Base-by-base conservation (phyloP, 2,797 vertebrate species). In the Leptatherina wallacei region DNA sequence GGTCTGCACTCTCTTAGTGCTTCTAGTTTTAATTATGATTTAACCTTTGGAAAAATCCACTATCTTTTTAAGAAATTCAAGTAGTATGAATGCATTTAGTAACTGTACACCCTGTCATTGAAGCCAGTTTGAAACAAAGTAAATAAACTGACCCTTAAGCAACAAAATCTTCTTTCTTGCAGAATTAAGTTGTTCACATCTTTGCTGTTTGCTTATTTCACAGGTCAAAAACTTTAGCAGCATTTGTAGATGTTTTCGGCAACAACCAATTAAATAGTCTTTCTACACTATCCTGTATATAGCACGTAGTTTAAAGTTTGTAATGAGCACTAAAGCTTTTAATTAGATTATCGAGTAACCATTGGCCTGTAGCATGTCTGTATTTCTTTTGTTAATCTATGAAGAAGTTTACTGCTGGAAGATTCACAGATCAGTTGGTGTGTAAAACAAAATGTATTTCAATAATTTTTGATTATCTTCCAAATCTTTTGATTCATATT, bases 321-420 rank as follows among this genome's bases (percentile, higher is more conserved):
- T 71, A 61, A 72, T 77, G 80, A 65, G 56, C 69, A 29, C 51
- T 71, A 52, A 65, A 49, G 22, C 63, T 77, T 64, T 22, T 76
- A 66, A 77, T 88, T 78, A 77, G 61, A 61, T 60, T 73, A 82
- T 73, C 49, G 77, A 82, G 76, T 54, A 2, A 7, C 12, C 0
- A 71, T 32, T 57, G 42, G 54, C 42, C 33, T 65, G 60, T 60
- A 70, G 59, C 62, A 58, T 67, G 65, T 78, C 63, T 4, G 36
- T 73, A 27, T 66, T 84, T 74, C 30, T 49, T 6, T 18, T 38
- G 40, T 44, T 65, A 62, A 84, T 77, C 66, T 59, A 69, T 27
- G 24, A 81, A 54, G 35, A 60, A 30, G 9, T 59, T 24, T 38
- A 3, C 6, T 49, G 42, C 38, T 61, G 32, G 27, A 59, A 8